Conservation (phyloP, 2,797 vertebrate species). For the Epinephelus malabaricus region DNA sequence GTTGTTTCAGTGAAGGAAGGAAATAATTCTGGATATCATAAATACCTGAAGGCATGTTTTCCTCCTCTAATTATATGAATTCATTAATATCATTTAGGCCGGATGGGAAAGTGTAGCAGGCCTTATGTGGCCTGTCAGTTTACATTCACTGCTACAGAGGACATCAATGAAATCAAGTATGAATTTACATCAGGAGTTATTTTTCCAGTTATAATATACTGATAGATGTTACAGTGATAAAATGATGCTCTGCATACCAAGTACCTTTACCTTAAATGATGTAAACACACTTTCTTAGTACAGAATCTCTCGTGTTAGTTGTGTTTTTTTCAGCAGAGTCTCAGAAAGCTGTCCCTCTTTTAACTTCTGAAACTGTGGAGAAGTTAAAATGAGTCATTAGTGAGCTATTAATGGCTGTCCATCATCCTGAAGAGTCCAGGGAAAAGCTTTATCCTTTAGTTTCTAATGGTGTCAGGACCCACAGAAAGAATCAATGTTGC, state of each 20-base stretch:
- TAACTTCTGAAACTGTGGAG: conserved; percentile 17
- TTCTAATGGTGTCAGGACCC: conserved; percentile 68
- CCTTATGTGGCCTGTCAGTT: too few relatives aligned
- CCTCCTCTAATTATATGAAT: too few relatives aligned
- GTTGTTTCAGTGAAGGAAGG: too few relatives aligned
- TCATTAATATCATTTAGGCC: too few relatives aligned
- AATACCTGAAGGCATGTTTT: too few relatives aligned
- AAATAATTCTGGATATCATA: too few relatives aligned
- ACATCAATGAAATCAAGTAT: too few relatives aligned
- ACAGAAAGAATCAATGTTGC: conserved; percentile 54
- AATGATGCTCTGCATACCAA: conserved; percentile 2
- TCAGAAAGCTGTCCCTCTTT: neutral
- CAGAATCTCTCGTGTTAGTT: neutral
- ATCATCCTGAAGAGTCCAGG: conserved; percentile 37
- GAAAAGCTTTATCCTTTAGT: conserved; percentile 61
- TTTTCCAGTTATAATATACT: too few relatives aligned
- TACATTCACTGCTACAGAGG: too few relatives aligned
- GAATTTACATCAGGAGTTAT: too few relatives aligned
- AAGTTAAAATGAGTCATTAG: conserved; percentile 60
- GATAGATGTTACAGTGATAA: neutral
- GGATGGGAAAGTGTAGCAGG: too few relatives aligned
- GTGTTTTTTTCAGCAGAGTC: neutral
- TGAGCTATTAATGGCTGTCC: conserved; percentile 56
- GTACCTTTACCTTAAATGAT: neutral
- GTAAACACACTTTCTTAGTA: neutral